A percentile compares a stretch with the other conserved stretches of the same genome.
Conservation (phyloP, 2,797 vertebrate genomes). For the Leptodactylus fallax region DNA sequence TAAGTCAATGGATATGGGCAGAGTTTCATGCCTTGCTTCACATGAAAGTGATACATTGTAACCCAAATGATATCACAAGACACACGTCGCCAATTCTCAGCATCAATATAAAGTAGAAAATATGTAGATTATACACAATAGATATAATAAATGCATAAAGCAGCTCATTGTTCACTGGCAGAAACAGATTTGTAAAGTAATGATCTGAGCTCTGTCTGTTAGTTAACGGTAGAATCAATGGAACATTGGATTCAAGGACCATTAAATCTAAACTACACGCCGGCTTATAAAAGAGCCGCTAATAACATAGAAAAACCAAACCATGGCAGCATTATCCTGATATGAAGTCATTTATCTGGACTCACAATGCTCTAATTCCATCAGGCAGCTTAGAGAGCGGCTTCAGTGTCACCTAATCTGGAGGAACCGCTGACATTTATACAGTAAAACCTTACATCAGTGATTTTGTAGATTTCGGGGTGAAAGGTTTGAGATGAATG, state of each 20-base stretch:
- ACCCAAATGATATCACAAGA: not conserved
- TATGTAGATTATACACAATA: not conserved
- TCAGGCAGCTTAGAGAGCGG: not conserved
- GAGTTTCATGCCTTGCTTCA: not conserved
- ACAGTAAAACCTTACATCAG: not conserved
- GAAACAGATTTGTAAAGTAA: not conserved
- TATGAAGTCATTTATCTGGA: constrained; percentile 32
- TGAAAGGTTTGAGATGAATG: not conserved
- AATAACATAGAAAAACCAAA: not conserved
- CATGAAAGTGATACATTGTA: not conserved
- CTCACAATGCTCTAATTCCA: not conserved
- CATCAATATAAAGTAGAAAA: not conserved
- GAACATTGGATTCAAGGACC: constrained; percentile 19
- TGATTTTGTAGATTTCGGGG: not conserved
- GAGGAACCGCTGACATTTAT: not conserved
- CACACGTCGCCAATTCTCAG: too few relatives aligned
- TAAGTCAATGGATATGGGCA: not conserved
- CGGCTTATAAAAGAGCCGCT: not conserved
- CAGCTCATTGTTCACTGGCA: not conserved
- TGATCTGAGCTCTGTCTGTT: not conserved
- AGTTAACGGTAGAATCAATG: not conserved
- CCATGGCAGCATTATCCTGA: not conserved
- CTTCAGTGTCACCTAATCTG: not conserved
- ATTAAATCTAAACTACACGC: not conserved
- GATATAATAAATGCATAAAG: not conserved